phyloP scores from a whole-genome alignment of 1,140 invertebrate genomes.

The Brachionus calyciflorus region DNA sequence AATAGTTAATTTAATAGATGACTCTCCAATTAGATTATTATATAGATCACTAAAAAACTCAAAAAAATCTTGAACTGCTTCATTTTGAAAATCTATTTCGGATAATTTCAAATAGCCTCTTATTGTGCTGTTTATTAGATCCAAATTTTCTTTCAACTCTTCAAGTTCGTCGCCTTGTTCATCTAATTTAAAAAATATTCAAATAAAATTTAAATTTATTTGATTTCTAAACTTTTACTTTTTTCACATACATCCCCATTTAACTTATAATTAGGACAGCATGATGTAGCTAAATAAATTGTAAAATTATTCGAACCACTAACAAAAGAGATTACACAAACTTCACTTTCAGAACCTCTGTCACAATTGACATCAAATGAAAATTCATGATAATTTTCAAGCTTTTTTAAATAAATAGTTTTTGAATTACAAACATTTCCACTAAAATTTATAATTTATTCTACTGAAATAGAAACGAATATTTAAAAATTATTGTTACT shows the following conservation, averaged over 20 bases:
- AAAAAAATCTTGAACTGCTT: neutral
- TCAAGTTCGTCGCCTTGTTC: neutral
- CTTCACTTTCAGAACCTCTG: neutral
- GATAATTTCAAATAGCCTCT: neutral
- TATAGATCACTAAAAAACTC: neutral
- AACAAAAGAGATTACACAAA: neutral
- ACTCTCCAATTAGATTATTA: neutral
- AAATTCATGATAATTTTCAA: neutral
- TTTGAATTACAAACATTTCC: conserved; percentile 11
- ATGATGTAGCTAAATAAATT: neutral
- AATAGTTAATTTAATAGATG: neutral
- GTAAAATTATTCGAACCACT: neutral
- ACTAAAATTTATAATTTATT: neutral
- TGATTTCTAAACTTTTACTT: neutral
- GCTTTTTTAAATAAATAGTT: neutral
- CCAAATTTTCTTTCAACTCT: neutral
- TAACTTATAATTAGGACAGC: neutral
- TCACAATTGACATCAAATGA: neutral
- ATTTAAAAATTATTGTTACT: neutral
- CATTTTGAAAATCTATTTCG: neutral
- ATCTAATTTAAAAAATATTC: neutral
- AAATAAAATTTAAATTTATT: neutral
- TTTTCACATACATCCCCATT: neutral
- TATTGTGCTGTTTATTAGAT: neutral
- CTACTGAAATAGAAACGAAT: neutral